These are phyloP conservation scores for Gymnarchus niloticus DNA, from an alignment of 2,113 vertebrate species.

Conservation along the genomic window DNA sequence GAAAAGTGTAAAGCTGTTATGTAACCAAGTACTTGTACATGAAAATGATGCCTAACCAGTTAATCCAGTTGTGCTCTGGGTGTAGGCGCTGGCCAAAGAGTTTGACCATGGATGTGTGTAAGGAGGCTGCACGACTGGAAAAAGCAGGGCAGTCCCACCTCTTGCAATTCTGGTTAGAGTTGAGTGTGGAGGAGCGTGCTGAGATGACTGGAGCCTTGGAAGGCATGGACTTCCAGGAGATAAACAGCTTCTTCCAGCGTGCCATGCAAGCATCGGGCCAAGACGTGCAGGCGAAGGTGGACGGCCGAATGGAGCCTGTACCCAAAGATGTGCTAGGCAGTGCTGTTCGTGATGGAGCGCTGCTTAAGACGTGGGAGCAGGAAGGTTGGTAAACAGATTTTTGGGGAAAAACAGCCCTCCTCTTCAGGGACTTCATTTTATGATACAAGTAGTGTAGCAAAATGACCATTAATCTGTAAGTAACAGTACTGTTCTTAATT, in stretches of 20 bases:
- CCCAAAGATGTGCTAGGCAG: slow-evolving; percentile 66
- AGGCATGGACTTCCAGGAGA: slow-evolving; percentile 56
- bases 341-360: slow-evolving; percentile 50
- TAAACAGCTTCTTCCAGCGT: slow-evolving; percentile 55
- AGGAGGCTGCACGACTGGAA: slow-evolving; percentile 38
- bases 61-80: not conserved
- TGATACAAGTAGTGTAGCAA: not conserved
- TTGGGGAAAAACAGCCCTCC: not conserved
- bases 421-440: not conserved
- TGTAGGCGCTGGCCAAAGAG: not conserved
- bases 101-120: slow-evolving; percentile 47
- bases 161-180: slow-evolving; percentile 59
- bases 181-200: slow-evolving; percentile 43
- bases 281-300: slow-evolving; percentile 45
- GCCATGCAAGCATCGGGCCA: slow-evolving; percentile 44
- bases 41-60: not conserved
- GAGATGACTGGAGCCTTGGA: slow-evolving; percentile 53
- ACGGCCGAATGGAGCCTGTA: slow-evolving; percentile 61
- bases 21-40: not conserved
- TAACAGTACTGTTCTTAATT: not conserved
- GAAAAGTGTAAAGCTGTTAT: not conserved
- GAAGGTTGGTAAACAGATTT: slow-evolving; percentile 52
- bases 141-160: slow-evolving; percentile 58
- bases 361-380: slow-evolving; percentile 58
- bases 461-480: not conserved